A percentile compares a stretch with the other conserved stretches of the same genome.
These are phyloP conservation scores for Athetis lepigone DNA, from an alignment of 2,888 invertebrate genomes.

Conservation along the genomic window DNA sequence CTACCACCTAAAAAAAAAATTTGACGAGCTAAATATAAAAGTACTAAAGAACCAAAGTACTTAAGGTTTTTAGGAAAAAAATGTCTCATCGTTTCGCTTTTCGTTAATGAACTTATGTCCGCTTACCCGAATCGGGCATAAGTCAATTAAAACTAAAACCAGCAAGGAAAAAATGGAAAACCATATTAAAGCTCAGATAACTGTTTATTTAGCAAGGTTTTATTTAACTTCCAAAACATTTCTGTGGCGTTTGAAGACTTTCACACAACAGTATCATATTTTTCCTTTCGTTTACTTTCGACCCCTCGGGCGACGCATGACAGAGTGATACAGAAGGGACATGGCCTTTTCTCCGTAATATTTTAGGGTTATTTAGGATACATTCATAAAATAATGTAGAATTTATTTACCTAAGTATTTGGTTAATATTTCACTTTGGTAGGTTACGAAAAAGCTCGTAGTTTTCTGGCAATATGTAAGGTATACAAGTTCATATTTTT, in stretches of 20 bases:
- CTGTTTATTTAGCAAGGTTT: constrained; percentile 35
- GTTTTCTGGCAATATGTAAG: no score
- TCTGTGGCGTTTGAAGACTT: constrained; percentile 41
- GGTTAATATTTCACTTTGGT: no score
- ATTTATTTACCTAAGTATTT: no score
- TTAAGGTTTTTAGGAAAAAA: no score
- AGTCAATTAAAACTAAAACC: constrained; percentile 10
- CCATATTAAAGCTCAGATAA: constrained; percentile 11
- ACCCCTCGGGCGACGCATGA: constrained; percentile 3
- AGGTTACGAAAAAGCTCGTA: no score
- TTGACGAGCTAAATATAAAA: no score
- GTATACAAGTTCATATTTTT: no score
- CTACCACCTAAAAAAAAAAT: no score
- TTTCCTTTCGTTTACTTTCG: constrained; percentile 45
- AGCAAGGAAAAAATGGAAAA: constrained; percentile 24
- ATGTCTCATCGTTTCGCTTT: no score
- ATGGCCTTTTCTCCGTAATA: not conserved
- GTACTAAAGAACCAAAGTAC: no score
- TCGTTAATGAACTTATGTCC: no score
- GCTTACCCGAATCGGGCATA: not conserved
- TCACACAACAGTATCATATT: constrained; percentile 55
- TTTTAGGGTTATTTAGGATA: not conserved
- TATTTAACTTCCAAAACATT: constrained; percentile 44
- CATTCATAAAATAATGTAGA: no score
- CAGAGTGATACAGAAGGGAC: constrained; percentile 24